Evolutionary conservation across 2,113 vertebrate genomes (phyloP).

Genomic region (Triplophysa tibetana): DNA sequence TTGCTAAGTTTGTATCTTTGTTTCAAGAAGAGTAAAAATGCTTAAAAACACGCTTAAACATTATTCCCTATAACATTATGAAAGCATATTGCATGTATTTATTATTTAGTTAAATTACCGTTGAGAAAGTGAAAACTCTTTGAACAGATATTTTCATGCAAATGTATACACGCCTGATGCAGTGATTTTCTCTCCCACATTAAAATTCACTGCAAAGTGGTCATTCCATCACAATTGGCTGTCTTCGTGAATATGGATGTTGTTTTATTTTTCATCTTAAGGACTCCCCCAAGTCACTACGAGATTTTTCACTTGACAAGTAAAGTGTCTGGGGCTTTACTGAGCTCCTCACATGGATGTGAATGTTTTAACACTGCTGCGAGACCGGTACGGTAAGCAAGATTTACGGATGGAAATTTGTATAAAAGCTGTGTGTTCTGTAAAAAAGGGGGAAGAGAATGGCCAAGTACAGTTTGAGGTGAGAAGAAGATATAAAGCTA

Average conservation of each 20-base stretch:
- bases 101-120: too few relatives aligned
- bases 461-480: too few relatives aligned
- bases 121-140: not conserved
- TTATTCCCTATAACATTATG: too few relatives aligned
- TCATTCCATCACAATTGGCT: not conserved
- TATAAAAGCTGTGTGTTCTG: constrained; percentile 3
- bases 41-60: not conserved
- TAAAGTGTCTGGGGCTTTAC: not conserved
- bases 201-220: not conserved
- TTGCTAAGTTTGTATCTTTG: too few relatives aligned
- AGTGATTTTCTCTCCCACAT: not conserved
- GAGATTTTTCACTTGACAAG: not conserved
- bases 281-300: not conserved
- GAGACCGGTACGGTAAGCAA: not conserved
- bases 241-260: constrained; percentile 8
- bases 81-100: too few relatives aligned
- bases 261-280: not conserved
- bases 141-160: not conserved
- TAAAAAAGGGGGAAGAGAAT: not conserved
- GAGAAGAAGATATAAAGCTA: too few relatives aligned
- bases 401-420: constrained; percentile 6
- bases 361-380: not conserved
- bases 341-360: constrained; percentile 16
- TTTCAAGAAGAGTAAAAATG: not conserved
- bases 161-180: not conserved